A percentile compares a stretch with the other conserved stretches of the same genome.
Evolutionary conservation across 2,888 invertebrate genomes (phyloP).

Genomic region (Pseudoips prasinana): DNA sequence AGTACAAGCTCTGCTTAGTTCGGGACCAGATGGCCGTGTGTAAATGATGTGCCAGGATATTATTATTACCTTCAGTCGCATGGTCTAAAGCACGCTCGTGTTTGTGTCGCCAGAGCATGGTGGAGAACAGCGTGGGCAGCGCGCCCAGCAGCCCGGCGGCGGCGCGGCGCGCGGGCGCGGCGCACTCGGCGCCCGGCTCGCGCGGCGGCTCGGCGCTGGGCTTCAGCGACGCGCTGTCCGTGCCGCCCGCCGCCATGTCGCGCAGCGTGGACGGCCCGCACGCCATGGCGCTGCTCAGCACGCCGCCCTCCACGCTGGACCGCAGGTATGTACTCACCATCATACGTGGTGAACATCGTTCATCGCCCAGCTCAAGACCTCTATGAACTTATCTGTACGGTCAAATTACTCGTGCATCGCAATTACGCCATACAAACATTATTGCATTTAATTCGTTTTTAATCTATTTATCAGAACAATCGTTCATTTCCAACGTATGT

Average conservation of each 20-base stretch:
- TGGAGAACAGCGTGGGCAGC: slow-evolving; percentile 83
- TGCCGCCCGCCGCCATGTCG: slow-evolving; percentile 68
- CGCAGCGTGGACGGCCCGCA: slow-evolving; percentile 81
- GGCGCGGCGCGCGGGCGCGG: slow-evolving; percentile 31
- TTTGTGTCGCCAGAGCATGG: slow-evolving; percentile 63
- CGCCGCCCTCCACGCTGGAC: slow-evolving; percentile 73
- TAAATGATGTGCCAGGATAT: too few species aligned
- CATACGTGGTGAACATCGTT: background rate
- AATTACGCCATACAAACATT: too few species aligned
- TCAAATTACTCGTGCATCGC: too few species aligned
- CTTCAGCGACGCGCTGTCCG: slow-evolving; percentile 51
- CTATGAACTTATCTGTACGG: too few species aligned
- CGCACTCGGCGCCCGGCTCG: slow-evolving; percentile 48
- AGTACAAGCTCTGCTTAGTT: too few species aligned
- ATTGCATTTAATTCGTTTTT: too few species aligned
- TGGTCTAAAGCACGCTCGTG: too few species aligned
- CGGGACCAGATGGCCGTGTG: too few species aligned
- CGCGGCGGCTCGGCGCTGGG: slow-evolving; percentile 75
- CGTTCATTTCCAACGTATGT: too few species aligned
- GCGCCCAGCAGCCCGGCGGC: slow-evolving; percentile 81
- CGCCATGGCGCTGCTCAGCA: slow-evolving; percentile 39
- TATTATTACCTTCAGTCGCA: too few species aligned
- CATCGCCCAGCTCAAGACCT: too few species aligned
- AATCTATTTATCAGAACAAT: too few species aligned
- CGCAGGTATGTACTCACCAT: slow-evolving; percentile 71